These are phyloP conservation scores for Mus spicilegus DNA, from an alignment of 2,113 vertebrate genomes.

Conservation along the genomic window DNA sequence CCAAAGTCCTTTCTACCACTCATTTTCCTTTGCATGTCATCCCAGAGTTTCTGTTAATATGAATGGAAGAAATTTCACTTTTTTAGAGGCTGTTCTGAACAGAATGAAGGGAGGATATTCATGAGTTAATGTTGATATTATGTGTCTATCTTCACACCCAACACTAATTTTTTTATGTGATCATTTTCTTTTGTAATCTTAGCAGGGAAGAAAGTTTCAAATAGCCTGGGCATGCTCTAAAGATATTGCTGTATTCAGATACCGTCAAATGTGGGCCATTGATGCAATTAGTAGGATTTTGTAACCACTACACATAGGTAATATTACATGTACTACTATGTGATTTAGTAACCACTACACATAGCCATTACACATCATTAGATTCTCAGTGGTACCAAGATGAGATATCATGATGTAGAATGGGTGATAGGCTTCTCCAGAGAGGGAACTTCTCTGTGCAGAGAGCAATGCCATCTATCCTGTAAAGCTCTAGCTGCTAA, in stretches of 20 bases:
- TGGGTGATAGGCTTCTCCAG: constrained; percentile 22
- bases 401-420: constrained; percentile 42
- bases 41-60: background rate
- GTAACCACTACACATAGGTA: constrained; percentile 15
- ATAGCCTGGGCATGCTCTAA: constrained; percentile 30
- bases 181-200: constrained; percentile 68
- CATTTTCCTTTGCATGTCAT: background rate
- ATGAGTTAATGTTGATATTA: background rate
- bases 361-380: constrained; percentile 38
- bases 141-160: constrained; percentile 29
- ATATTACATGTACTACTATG: too few species aligned
- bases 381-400: constrained; percentile 62
- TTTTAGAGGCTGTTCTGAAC: background rate
- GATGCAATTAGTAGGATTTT: constrained; percentile 59
- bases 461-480: constrained; percentile 21
- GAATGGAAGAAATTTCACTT: background rate
- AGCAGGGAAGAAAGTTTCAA: constrained; percentile 60
- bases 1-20: background rate
- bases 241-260: constrained; percentile 51
- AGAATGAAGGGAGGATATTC: background rate
- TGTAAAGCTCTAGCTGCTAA: constrained; percentile 33
- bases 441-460: constrained; percentile 55
- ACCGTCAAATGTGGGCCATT: constrained; percentile 42
- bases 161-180: constrained; percentile 59
- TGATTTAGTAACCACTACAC: background rate